Evolutionary conservation across 2,113 vertebrate species (phyloP), one percentile per base, ranked within the genome.

Genomic region (Guaruba guarouba): DNA sequence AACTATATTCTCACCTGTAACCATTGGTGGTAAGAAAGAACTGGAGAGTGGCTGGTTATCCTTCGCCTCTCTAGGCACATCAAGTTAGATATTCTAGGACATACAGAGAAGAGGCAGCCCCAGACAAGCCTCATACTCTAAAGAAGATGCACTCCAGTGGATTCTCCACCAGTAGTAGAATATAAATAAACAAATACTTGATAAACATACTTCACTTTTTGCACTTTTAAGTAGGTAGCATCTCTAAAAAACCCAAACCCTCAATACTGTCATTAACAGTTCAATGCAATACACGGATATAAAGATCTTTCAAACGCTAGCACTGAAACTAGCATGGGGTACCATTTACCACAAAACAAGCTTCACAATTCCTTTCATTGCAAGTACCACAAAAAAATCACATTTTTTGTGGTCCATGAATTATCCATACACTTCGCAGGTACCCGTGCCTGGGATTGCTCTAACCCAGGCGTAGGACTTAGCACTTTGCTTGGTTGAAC

Each of bases 391-490:
- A 17, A 78, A 9, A 44, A 25, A 59, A 25, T 24, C 20, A 23
- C 57, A 59, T 59, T 35, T 59, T 59, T 59, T 35, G 33, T 59
- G 22, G 20, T 24, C 24, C n/a, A 59, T 24, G 57, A 59, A 59
- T 35, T 24, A 59, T 59, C 57, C 57, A 35, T 59, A 35, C 35
- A 24, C n/a, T 59, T 59, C 57, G 7, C 57, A 35, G 20, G 22
- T 59, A 59, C 33, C 33, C 14, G 33, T 59, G 57, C 14, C 57
- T 35, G 22, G 57, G 33, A 35, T 59, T 59, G 22, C 57, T 14
- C 57, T 3, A 1, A 59, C 22, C 14, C 33, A 35, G 33, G 9
- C 0, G 4, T 2, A 59, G 13, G 13, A n/a, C 20, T n/a, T n/a
- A 7, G 57, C 33, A 59, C 57, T 35, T 59, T 59, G 22, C 33